Conservation (phyloP, 2,888 invertebrate genomes). For the Globia sparganii region DNA sequence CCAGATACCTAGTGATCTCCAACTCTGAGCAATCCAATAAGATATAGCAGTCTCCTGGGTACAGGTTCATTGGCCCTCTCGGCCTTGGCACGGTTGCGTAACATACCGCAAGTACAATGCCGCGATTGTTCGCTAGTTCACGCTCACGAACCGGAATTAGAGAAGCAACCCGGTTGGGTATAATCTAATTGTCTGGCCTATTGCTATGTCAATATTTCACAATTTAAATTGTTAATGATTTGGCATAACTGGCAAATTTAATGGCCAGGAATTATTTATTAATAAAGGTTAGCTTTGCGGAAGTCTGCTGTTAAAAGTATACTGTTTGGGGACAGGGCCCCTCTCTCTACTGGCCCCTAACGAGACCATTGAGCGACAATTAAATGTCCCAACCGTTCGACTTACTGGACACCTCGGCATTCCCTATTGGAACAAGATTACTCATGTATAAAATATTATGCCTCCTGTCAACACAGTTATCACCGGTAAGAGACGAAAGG, state of each 20-base stretch:
- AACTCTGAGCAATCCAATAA: slow-evolving; percentile 29
- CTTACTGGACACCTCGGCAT: slow-evolving; percentile 23
- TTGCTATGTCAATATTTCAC: neutral
- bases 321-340: slow-evolving; percentile 33
- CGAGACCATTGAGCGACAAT: slow-evolving; percentile 50
- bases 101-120: slow-evolving; percentile 56
- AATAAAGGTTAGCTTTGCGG: slow-evolving; percentile 19
- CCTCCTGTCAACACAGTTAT: neutral
- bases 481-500: neutral
- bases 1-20: neutral
- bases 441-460: slow-evolving; percentile 18
- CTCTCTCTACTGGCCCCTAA: slow-evolving; percentile 39
- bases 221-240: neutral
- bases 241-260: neutral
- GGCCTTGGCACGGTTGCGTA: slow-evolving; percentile 65
- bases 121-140: slow-evolving; percentile 40
- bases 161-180: slow-evolving; percentile 30
- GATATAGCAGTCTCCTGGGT: slow-evolving; percentile 34
- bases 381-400: slow-evolving; percentile 40
- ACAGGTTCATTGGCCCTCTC: slow-evolving; percentile 57
- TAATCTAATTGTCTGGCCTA: slow-evolving; percentile 7
- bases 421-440: neutral
- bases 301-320: slow-evolving; percentile 45
- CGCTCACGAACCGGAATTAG: slow-evolving; percentile 12
- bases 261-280: slow-evolving; percentile 1